Conservation (phyloP, 2,113 vertebrate genomes). For the Lepus europaeus region DNA sequence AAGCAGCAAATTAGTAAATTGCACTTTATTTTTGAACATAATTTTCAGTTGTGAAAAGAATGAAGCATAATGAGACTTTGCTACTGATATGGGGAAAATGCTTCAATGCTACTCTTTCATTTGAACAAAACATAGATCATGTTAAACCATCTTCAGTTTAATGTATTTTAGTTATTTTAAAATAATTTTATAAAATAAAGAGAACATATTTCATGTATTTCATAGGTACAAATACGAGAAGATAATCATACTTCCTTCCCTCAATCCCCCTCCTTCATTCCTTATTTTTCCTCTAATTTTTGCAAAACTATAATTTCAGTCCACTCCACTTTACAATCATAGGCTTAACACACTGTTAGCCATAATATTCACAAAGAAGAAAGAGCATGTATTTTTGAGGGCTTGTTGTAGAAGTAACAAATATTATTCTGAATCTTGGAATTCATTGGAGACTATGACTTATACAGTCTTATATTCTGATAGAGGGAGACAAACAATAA, state of each 20-base stretch:
- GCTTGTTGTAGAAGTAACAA: neutral
- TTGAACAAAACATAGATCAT: neutral
- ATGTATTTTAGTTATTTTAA: neutral
- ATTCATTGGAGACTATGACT: neutral
- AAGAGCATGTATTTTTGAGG: neutral
- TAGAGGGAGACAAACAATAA: neutral
- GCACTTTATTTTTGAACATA: conserved; percentile 21
- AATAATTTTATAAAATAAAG: no score
- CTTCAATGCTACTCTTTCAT: neutral
- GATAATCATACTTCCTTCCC: no score
- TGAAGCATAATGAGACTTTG: neutral
- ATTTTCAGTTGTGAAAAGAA: neutral
- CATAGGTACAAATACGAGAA: no score
- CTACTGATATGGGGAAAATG: neutral
- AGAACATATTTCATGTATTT: no score
- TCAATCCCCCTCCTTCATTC: no score
- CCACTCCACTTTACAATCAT: no score
- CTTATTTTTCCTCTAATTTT: no score
- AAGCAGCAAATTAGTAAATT: neutral
- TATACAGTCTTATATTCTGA: neutral
- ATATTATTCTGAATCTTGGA: neutral
- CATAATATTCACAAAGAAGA: no score
- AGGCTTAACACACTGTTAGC: no score
- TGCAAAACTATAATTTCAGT: no score
- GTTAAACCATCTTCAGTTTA: neutral